Evolutionary conservation across 2,113 vertebrate genomes (phyloP), one percentile per base, ranked within the genome.

Genomic region (Anas platyrhynchos): DNA sequence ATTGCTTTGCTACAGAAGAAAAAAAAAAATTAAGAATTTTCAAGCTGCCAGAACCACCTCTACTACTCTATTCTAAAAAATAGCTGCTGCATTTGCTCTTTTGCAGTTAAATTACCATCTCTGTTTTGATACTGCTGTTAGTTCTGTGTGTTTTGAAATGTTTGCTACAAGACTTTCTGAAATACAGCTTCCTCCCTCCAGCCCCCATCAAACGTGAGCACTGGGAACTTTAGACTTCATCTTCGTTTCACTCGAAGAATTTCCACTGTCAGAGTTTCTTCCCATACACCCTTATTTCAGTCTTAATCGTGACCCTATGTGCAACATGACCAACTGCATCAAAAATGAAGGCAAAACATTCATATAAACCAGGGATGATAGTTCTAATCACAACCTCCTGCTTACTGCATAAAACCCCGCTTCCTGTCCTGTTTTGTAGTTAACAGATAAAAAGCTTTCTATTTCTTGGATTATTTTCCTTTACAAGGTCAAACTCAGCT

Each of bases 401-500:
- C 27, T 83, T n/a, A 66, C 41, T 62, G 48, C 3, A 1, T 6
- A 78, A 85, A 2, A 1, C 13, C 23, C 55, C 75, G 2, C 31
- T 61, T 68, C 36, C 54, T 44, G 82, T 77, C 58, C 68, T 76
- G 9, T 12, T 74, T 18, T 8, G 83, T 71, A 91, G 91, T 88
- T 80, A 67, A 62, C 31, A 29, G 50, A 74, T 91, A 20, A 91
- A 90, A 20, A 80, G 50, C 41, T 88, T 94, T 90, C 77, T 41
- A 88, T 16, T 77, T 22, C 23, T 67, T 69, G 18, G 63, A 77
- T 36, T 91, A 46, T 74, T 91, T 94, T 83, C 63, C 68, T 91
- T 80, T 80, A 54, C 31, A 86, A 90, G 72, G 79, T 94, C 88
- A 93, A 93, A 88, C 72, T 88, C 83, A 77, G 94, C 63, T 91